Evolutionary conservation across 2,888 invertebrate genomes (phyloP).

Genomic region (Neria commutata): DNA sequence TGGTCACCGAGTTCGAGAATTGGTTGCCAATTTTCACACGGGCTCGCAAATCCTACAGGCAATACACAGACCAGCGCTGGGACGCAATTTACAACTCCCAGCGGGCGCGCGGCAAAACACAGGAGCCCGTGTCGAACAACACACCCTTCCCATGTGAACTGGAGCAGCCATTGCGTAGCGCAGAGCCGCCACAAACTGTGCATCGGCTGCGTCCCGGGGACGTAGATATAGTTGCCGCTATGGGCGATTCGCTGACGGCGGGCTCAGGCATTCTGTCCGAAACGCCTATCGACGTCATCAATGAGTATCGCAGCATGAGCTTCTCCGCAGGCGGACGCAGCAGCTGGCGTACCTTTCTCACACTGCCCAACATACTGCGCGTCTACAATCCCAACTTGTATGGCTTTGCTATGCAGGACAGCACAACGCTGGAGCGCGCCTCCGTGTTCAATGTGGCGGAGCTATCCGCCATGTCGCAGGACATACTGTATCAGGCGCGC

Average conservation of each 20-base stretch:
- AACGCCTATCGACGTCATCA: not conserved
- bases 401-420: constrained; percentile 62
- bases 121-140: no score
- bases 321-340: constrained; percentile 64
- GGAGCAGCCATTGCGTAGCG: no score
- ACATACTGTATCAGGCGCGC: constrained; percentile 46
- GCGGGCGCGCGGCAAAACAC: no score
- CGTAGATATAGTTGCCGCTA: constrained; percentile 48
- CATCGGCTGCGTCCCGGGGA: constrained; percentile 66
- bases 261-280: not conserved
- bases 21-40: no score
- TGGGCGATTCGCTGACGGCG: constrained; percentile 66
- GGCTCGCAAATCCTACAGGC: no score
- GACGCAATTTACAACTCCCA: no score
- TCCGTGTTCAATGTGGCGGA: constrained; percentile 56
- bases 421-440: constrained; percentile 39
- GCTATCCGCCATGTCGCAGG: constrained; percentile 52
- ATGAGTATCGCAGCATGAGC: constrained; percentile 41
- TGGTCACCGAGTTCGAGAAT: no score
- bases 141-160: no score
- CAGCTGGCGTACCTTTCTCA: constrained; percentile 64
- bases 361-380: constrained; percentile 68
- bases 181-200: no score
- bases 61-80: no score
- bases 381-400: constrained; percentile 69